phyloP scores from a whole-genome alignment of 2,888 invertebrate species.

The Venusia cambrica region DNA sequence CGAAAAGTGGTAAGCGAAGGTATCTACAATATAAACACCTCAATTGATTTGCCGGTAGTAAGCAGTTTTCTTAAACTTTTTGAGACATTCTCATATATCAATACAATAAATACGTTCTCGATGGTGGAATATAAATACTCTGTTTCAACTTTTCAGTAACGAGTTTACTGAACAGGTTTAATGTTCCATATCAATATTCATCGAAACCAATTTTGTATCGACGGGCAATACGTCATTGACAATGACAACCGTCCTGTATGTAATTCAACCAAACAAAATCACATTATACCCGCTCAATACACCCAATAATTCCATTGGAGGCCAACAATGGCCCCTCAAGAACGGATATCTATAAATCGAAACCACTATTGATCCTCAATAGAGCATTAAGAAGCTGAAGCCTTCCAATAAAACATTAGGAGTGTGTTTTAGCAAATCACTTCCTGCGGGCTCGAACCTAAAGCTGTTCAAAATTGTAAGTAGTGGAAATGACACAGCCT shows the following conservation, averaged over 20 bases:
- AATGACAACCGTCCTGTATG: constrained; percentile 32
- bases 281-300: constrained; percentile 50
- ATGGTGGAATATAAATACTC: constrained; percentile 3
- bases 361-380: constrained; percentile 68
- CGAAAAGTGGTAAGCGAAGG: constrained; percentile 48
- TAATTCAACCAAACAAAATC: constrained; percentile 51
- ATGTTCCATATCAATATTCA: constrained; percentile 23
- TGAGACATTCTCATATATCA: too few species aligned
- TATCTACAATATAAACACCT: constrained; percentile 34
- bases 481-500: constrained; percentile 72
- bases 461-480: constrained; percentile 66
- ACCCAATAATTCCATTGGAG: constrained; percentile 62
- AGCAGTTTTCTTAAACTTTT: too few species aligned
- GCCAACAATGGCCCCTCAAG: constrained; percentile 65
- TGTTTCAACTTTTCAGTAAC: constrained; percentile 11
- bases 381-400: constrained; percentile 69
- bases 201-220: constrained; percentile 25
- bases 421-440: constrained; percentile 78
- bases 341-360: constrained; percentile 71
- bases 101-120: constrained; percentile 8
- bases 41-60: constrained; percentile 29
- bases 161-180: constrained; percentile 13
- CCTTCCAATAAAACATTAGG: constrained; percentile 73
- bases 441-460: constrained; percentile 60
- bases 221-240: constrained; percentile 27